Conservation (phyloP, 2,113 vertebrate species). For the Poeciliopsis occidentalis region DNA sequence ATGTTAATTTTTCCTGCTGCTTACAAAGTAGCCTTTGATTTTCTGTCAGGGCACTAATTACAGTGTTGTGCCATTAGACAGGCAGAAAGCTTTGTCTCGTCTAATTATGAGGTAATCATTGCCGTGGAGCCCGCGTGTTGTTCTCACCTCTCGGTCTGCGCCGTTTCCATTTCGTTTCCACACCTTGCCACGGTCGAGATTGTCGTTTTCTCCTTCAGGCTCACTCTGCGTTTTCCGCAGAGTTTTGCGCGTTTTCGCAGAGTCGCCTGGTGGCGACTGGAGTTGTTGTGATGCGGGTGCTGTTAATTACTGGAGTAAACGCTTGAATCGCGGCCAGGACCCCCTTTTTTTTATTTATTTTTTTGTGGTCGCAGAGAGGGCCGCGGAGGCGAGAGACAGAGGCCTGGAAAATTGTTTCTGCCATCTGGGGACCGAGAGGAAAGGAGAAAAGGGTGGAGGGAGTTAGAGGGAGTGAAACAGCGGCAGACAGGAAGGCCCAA, state of each 20-base stretch:
- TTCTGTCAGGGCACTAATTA: conserved; percentile 99
- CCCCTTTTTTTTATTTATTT: conserved; percentile 70
- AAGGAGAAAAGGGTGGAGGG: conserved; percentile 40
- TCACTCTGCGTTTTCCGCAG: conserved; percentile 81
- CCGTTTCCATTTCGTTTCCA: conserved; percentile 75
- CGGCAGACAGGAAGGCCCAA: conserved; percentile 81
- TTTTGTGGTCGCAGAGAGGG: conserved; percentile 88
- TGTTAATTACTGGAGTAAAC: conserved; percentile 99
- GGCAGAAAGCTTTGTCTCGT: conserved; percentile 95
- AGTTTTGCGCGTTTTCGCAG: conserved; percentile 72
- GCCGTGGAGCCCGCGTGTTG: conserved; percentile 88
- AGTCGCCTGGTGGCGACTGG: conserved; percentile 84
- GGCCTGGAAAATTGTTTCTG: conserved; percentile 92
- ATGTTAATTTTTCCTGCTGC: conserved; percentile 98
- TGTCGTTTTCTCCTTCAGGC: conserved; percentile 90
- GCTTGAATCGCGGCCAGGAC: conserved; percentile 98
- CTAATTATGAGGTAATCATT: conserved; percentile 99
- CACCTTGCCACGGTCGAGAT: conserved; percentile 81
- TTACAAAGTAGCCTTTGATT: conserved; percentile 99
- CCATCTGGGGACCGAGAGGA: conserved; percentile 93
- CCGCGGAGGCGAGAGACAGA: conserved; percentile 86
- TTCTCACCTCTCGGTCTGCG: conserved; percentile 92
- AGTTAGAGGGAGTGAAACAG: conserved; percentile 22
- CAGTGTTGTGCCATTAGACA: conserved; percentile 97
- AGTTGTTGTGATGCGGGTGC: conserved; percentile 98